Conservation (phyloP, 2,113 vertebrate species). For the Montifringilla adamsi region DNA sequence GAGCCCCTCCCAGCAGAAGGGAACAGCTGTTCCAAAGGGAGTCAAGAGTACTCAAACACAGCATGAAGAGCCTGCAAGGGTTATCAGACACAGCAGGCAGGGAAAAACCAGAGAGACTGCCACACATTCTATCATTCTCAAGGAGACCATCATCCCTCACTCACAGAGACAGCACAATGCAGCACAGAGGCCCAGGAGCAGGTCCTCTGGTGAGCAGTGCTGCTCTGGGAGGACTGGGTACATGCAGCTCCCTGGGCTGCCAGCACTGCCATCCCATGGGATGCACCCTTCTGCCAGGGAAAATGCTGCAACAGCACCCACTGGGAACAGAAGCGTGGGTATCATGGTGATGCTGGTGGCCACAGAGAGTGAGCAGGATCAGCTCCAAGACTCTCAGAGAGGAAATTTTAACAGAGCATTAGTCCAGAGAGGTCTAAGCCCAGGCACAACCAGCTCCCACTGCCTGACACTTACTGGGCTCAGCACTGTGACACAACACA, state of each 20-base stretch:
- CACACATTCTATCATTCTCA: not conserved
- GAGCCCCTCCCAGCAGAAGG: not conserved
- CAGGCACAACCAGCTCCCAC: accelerated
- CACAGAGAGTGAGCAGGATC: not conserved
- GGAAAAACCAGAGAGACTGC: not conserved
- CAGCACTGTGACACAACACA: accelerated
- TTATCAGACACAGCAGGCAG: not conserved
- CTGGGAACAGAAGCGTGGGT: accelerated
- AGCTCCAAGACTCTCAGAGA: accelerated
- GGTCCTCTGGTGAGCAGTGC: not conserved
- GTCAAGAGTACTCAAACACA: not conserved
- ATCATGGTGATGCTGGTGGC: not conserved
- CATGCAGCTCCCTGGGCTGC: not conserved
- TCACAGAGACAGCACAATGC: not conserved
- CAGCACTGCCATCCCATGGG: not conserved
- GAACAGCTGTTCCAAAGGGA: not conserved
- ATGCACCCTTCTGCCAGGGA: not conserved
- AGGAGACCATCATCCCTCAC: not conserved
- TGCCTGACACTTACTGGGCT: not conserved
- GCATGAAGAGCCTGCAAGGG: not conserved
- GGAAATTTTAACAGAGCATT: not conserved
- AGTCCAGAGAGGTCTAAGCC: not conserved
- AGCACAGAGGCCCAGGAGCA: not conserved
- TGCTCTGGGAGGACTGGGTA: not conserved
- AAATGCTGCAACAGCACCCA: not conserved